These are phyloP conservation scores for Ophioderma brevispina DNA, from an alignment of 35 echinoderm and acorn worm genomes.

Conservation along the genomic window DNA sequence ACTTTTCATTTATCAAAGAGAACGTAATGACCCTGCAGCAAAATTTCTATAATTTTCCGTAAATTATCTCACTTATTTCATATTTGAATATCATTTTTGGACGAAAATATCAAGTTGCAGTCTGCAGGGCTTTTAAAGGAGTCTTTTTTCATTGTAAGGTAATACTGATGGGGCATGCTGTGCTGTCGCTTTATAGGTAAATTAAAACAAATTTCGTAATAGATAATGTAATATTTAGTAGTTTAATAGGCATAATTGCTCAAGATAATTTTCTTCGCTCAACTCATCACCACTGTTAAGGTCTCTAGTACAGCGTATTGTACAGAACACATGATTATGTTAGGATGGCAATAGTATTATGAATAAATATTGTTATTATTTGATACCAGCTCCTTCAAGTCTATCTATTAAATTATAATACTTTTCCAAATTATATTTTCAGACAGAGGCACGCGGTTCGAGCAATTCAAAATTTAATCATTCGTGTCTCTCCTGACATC, in stretches of 20 bases:
- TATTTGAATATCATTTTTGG: neutral
- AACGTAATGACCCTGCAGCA: neutral
- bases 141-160: neutral
- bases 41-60: neutral
- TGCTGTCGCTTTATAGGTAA: neutral
- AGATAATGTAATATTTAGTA: neutral
- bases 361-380: neutral
- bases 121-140: neutral
- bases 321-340: neutral
- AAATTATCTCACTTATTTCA: conserved; percentile 12
- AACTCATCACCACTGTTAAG: neutral
- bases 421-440: neutral
- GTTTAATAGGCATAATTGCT: conserved; percentile 14
- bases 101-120: neutral
- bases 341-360: neutral
- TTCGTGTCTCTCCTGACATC: no score
- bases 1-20: no score
- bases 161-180: neutral
- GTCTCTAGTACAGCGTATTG: neutral
- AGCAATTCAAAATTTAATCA: no score
- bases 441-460: neutral
- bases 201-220: neutral
- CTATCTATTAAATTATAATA: neutral
- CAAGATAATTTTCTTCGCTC: neutral
- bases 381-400: neutral